phyloP scores from a whole-genome alignment of 2,113 vertebrate species.

The Elachura formosa region DNA sequence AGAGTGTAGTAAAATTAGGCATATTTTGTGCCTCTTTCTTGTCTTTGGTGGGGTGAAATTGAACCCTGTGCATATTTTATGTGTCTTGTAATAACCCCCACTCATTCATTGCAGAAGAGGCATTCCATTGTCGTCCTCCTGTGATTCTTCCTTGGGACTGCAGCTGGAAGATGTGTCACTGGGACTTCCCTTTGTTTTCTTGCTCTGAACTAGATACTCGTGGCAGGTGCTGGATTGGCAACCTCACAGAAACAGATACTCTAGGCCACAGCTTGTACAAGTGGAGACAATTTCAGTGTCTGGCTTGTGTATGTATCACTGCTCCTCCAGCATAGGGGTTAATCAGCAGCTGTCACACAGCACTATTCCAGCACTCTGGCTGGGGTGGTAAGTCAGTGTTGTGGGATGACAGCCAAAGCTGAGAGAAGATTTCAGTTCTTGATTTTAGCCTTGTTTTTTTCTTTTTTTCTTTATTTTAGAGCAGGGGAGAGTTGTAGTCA shows the following conservation, averaged over 20 bases:
- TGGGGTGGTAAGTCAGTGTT: background rate
- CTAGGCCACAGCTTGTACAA: background rate
- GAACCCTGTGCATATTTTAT: background rate
- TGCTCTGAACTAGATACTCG: background rate
- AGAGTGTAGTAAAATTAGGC: background rate
- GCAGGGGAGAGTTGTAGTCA: background rate
- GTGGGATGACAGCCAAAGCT: background rate
- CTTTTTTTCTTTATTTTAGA: background rate
- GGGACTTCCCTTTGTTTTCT: background rate
- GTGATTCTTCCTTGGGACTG: background rate
- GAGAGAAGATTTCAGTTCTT: background rate
- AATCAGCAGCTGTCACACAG: background rate
- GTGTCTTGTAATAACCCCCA: background rate
- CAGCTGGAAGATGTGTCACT: conserved; percentile 16
- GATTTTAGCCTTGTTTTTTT: background rate
- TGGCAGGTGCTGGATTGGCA: background rate
- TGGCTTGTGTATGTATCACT: background rate
- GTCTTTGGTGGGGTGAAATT: background rate
- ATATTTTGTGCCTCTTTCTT: background rate
- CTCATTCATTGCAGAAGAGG: background rate
- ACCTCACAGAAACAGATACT: background rate
- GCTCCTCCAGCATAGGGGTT: background rate
- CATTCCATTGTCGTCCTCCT: background rate
- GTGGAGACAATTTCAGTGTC: background rate
- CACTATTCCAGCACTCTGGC: background rate